Conservation (phyloP, 2,888 invertebrate genomes). For the Panorpa germanica region DNA sequence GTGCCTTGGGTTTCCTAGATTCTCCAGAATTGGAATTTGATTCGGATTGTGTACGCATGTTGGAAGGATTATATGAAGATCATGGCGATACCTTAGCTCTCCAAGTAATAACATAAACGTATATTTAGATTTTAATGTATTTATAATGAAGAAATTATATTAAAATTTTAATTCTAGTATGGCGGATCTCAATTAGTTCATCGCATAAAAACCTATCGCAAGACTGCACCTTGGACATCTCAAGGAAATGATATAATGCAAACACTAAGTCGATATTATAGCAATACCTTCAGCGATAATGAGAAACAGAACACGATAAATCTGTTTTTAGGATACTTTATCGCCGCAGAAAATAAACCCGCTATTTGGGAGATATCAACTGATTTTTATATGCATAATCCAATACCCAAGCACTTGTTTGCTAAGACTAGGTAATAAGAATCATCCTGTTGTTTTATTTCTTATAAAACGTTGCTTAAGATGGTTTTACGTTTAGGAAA, state of each 20-base stretch:
- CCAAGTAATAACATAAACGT: slow-evolving; percentile 31
- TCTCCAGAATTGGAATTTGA: slow-evolving; percentile 78
- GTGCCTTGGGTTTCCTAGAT: slow-evolving; percentile 71
- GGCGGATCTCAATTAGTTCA: slow-evolving; percentile 98
- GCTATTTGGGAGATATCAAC: slow-evolving; percentile 82
- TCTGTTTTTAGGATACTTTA: slow-evolving; percentile 77
- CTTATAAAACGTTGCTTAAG: too few relatives aligned
- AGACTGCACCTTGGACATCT: slow-evolving; percentile 90
- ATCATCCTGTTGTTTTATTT: too few relatives aligned
- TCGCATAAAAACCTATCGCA: slow-evolving; percentile 55
- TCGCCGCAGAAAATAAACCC: slow-evolving; percentile 48
- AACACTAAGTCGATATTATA: slow-evolving; percentile 91
- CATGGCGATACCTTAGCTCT: slow-evolving; percentile 93
- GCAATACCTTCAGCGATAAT: slow-evolving; percentile 90
- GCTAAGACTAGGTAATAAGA: slow-evolving; percentile 12
- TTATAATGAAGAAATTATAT: not conserved
- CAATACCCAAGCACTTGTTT: slow-evolving; percentile 29
- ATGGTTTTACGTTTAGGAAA: slow-evolving; percentile 26
- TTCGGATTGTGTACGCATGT: slow-evolving; percentile 82
- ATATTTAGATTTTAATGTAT: not conserved
- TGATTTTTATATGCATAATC: slow-evolving; percentile 86
- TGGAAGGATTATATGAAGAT: slow-evolving; percentile 93
- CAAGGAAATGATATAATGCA: slow-evolving; percentile 98
- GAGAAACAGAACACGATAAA: slow-evolving; percentile 98
- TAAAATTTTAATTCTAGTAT: slow-evolving; percentile 29